Base-by-base conservation (phyloP, 2,888 invertebrate species). In the Pilophorus perplexus region DNA sequence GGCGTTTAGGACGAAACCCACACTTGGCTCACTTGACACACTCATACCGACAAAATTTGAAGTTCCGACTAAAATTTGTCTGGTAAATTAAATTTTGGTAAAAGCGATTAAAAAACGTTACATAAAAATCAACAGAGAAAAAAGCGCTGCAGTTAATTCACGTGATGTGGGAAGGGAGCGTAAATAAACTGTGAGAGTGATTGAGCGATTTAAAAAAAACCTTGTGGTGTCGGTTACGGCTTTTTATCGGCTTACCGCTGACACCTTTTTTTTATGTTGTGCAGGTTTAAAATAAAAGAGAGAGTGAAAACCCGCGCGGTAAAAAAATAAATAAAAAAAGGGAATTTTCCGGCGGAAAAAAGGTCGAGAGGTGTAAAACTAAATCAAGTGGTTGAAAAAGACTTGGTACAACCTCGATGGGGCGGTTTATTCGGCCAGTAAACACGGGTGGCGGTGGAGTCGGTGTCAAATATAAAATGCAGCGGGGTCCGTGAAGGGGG, bases 401-500 rank as follows among this genome's bases (percentile, higher is more conserved):
- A 52, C 52, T 27, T 25, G 52, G 52, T 52, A 52, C 52, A 52
- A 52, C 52, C 25, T 33, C 33, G 33, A 33, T 33, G 16, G 16
- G 12, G 52, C 23, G 48, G 52, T 52, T 52, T 52, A 52, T 52
- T 52, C 52, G 52, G 52, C 52, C 52, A 28, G 52, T 52, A 28
- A 52, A 52, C 52, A 28, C 52, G 5, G n/a, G 28, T 14, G 50
- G 25, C 25, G 27, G 50, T 50, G 50, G 33, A 33, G 33, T 33
- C 50, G 52, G 52, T 52, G 52, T 52, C 52, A 52, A 52, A 52
- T 52, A 52, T 52, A 52, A 52, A 52, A 52, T 52, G 52, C 52
- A 52, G 28, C 18, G 52, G 5, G 6, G 33, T 6, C 6, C 33
- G 12, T 33, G 33, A 33, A 33, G 33, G 33, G 33, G 33, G 33